phyloP scores from a whole-genome alignment of 2,113 vertebrate genomes.

The Brachionichthys hirsutus region DNA sequence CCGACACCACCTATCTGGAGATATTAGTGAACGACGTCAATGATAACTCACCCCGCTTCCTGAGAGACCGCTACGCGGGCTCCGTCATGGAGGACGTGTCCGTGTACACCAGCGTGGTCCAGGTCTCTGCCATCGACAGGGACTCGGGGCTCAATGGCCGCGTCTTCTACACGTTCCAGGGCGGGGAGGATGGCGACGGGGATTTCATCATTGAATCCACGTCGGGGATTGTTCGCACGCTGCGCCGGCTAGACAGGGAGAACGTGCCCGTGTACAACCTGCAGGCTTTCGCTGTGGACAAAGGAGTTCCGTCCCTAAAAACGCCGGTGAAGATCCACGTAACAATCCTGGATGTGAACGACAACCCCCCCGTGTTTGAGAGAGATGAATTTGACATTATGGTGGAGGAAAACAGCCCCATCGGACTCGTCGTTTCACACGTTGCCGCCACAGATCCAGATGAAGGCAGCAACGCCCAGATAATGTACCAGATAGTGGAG shows the following conservation, averaged over 20 bases:
- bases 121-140: slow-evolving; percentile 90
- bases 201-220: slow-evolving; percentile 97
- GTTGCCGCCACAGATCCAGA: slow-evolving; percentile 92
- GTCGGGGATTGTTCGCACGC: slow-evolving; percentile 89
- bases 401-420: slow-evolving; percentile 95
- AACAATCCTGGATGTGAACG: slow-evolving; percentile 89
- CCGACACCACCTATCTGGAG: slow-evolving; percentile 96
- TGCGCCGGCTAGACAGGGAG: slow-evolving; percentile 90
- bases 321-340: slow-evolving; percentile 87
- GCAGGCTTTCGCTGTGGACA: slow-evolving; percentile 87
- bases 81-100: slow-evolving; percentile 91
- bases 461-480: slow-evolving; percentile 94
- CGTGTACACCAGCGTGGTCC: slow-evolving; percentile 89
- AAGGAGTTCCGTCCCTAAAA: slow-evolving; percentile 85
- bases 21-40: slow-evolving; percentile 95
- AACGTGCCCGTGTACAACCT: slow-evolving; percentile 86
- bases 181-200: slow-evolving; percentile 89
- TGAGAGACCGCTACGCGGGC: slow-evolving; percentile 86
- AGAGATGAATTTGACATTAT: slow-evolving; percentile 92
- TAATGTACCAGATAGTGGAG: slow-evolving; percentile 98
- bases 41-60: slow-evolving; percentile 91
- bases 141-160: slow-evolving; percentile 91
- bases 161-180: slow-evolving; percentile 94
- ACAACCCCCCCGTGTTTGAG: slow-evolving; percentile 94
- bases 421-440: slow-evolving; percentile 88